Evolutionary conservation across 2,113 vertebrate genomes (phyloP).

Genomic region (Brachyhypopomus gauderio): DNA sequence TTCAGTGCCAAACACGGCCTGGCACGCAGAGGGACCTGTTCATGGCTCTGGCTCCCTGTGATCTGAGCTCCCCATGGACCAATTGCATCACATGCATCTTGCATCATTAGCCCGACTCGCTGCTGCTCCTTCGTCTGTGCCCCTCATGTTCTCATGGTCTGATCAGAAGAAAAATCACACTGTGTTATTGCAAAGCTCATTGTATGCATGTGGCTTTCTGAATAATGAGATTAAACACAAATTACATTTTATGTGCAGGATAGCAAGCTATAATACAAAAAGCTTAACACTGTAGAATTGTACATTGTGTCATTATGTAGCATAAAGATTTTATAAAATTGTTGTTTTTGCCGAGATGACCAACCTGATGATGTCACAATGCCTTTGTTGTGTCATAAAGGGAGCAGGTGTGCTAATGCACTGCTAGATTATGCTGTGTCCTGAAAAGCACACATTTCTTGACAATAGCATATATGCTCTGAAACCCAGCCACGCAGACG

Average conservation of each 20-base stretch:
- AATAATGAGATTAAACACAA: constrained; percentile 5
- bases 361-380: constrained; percentile 18
- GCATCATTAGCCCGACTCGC: constrained; percentile 71
- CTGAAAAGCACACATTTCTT: constrained; percentile 59
- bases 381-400: constrained; percentile 27
- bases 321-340: not conserved
- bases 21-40: constrained; percentile 60
- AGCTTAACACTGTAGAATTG: not conserved
- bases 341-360: not conserved
- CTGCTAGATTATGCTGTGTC: constrained; percentile 57
- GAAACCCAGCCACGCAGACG: constrained; percentile 57
- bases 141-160: constrained; percentile 27
- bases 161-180: constrained; percentile 23
- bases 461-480: constrained; percentile 63
- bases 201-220: not conserved
- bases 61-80: constrained; percentile 57
- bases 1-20: constrained; percentile 61
- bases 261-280: not conserved
- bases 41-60: constrained; percentile 67
- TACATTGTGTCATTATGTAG: not conserved
- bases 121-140: constrained; percentile 40
- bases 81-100: constrained; percentile 72
- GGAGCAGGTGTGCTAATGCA: constrained; percentile 73
- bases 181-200: constrained; percentile 1
- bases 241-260: not conserved